A percentile compares a stretch with the other conserved stretches of the same genome.
These are phyloP conservation scores for Lucinisca nassula DNA, from an alignment of 2,888 invertebrate species.

Conservation along the genomic window DNA sequence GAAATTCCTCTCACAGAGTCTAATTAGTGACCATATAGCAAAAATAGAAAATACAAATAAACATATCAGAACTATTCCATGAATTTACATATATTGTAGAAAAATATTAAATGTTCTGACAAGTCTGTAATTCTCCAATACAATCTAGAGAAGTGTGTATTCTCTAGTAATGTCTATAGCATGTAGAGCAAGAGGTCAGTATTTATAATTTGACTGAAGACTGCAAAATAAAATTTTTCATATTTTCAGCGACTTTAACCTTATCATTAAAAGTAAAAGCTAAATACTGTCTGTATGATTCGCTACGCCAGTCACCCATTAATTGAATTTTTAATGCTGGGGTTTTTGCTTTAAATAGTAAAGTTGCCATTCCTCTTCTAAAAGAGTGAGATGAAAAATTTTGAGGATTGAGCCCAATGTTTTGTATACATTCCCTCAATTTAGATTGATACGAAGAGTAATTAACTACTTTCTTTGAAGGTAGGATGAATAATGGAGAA, in stretches of 20 bases:
- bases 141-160: too few species aligned
- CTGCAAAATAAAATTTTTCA: neutral
- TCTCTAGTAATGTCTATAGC: too few species aligned
- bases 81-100: too few species aligned
- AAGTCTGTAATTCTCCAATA: too few species aligned
- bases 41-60: too few species aligned
- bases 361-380: neutral
- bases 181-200: too few species aligned
- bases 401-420: neutral
- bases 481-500: neutral
- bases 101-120: too few species aligned
- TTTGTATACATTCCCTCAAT: neutral
- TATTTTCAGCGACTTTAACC: neutral
- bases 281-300: neutral
- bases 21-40: too few species aligned
- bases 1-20: too few species aligned
- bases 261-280: neutral
- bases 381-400: neutral
- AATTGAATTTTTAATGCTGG: neutral
- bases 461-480: neutral
- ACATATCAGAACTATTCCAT: too few species aligned
- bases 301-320: neutral
- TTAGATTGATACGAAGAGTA: neutral
- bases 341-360: neutral
- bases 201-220: too few species aligned